A percentile compares a stretch with the other conserved stretches of the same genome.
These are phyloP conservation scores for Junonia oenone DNA, from an alignment of 2,888 invertebrate genomes.

Conservation along the genomic window DNA sequence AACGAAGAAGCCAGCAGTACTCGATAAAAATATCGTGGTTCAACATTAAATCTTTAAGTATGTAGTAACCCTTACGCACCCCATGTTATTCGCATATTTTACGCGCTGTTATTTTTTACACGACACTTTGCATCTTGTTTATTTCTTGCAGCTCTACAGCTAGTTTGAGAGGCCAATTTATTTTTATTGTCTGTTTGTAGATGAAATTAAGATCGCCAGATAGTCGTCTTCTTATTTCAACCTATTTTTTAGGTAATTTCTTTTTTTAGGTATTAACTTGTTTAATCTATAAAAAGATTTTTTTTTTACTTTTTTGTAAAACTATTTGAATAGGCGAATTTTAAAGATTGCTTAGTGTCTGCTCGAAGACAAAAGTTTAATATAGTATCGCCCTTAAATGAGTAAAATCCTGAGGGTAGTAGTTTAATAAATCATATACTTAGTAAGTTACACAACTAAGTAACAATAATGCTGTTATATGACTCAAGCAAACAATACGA, in stretches of 20 bases:
- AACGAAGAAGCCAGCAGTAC: too few relatives aligned
- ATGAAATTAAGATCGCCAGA: neutral
- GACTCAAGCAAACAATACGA: neutral
- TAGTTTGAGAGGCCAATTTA: slow-evolving; percentile 9
- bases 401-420: too few relatives aligned
- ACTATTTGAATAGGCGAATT: too few relatives aligned
- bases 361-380: too few relatives aligned
- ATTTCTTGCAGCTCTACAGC: neutral
- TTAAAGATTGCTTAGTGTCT: too few relatives aligned
- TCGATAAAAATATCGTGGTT: neutral
- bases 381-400: too few relatives aligned
- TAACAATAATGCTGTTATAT: neutral
- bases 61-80: neutral
- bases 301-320: too few relatives aligned
- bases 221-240: too few relatives aligned
- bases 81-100: slow-evolving; percentile 3
- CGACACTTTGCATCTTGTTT: slow-evolving; percentile 5
- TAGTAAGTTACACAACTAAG: neutral
- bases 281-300: too few relatives aligned
- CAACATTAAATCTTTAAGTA: neutral
- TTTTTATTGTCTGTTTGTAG: slow-evolving; percentile 1
- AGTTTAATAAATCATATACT: neutral
- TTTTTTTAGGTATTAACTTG: too few relatives aligned
- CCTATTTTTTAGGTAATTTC: too few relatives aligned
- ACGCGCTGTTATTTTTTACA: slow-evolving; percentile 14